Conservation (phyloP, 2,113 vertebrate species). For the Eptesicus fuscus region DNA sequence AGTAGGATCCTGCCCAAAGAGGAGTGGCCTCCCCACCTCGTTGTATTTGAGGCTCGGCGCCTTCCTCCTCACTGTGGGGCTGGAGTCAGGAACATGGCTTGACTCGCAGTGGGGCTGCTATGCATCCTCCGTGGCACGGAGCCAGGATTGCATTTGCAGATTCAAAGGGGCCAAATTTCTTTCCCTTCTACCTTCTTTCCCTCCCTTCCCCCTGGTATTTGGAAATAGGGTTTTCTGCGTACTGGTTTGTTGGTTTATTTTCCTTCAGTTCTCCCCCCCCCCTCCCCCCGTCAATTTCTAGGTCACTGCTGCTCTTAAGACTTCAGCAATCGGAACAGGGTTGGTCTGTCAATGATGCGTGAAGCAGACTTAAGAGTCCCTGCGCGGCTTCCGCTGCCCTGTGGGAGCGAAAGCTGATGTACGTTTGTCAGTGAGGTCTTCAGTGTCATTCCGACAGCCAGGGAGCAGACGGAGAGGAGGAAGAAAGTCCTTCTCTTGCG, state of each 20-base stretch:
- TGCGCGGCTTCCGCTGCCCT: slow-evolving; percentile 62
- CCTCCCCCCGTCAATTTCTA: slow-evolving; percentile 64
- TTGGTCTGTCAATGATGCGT: slow-evolving; percentile 59
- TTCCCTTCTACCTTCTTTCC: neutral
- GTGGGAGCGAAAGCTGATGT: slow-evolving; percentile 63
- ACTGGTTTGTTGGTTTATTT: slow-evolving; percentile 22
- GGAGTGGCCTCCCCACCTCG: slow-evolving; percentile 65
- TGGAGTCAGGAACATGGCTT: slow-evolving; percentile 55
- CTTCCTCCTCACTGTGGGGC: slow-evolving; percentile 55
- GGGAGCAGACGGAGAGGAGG: slow-evolving; percentile 4
- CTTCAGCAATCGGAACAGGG: slow-evolving; percentile 60
- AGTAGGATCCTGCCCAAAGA: slow-evolving; percentile 69
- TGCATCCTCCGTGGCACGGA: slow-evolving; percentile 39
- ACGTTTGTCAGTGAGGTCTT: slow-evolving; percentile 65
- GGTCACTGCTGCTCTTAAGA: slow-evolving; percentile 73
- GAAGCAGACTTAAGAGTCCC: slow-evolving; percentile 65
- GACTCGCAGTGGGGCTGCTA: slow-evolving; percentile 39
- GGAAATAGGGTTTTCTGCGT: slow-evolving; percentile 34
- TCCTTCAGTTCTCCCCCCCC: neutral
- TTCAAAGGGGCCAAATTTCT: slow-evolving; percentile 42
- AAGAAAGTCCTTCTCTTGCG: slow-evolving; percentile 37
- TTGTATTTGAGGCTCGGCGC: slow-evolving; percentile 65
- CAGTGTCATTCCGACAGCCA: slow-evolving; percentile 43
- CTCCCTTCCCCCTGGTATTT: neutral
- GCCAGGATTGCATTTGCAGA: slow-evolving; percentile 55